Conservation (phyloP, 2,797 vertebrate genomes). For the Malacoraja senta region DNA sequence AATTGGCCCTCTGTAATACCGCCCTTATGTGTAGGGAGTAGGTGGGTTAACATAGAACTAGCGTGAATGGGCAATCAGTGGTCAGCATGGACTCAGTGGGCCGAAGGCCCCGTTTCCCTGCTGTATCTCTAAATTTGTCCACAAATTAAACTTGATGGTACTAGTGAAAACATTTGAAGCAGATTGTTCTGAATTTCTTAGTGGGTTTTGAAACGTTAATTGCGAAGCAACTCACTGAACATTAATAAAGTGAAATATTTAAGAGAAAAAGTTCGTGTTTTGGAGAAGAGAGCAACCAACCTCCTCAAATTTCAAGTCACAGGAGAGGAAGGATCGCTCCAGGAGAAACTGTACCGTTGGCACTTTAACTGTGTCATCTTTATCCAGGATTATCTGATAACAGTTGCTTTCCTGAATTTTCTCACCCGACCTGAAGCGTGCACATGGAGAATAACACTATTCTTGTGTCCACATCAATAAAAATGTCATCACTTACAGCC, state of each 20-base stretch:
- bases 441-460: not conserved
- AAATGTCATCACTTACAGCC: not conserved
- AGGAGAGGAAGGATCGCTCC: slow-evolving; percentile 64
- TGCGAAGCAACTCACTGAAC: not conserved
- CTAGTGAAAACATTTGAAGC: not conserved
- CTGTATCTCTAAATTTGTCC: not conserved
- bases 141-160: not conserved
- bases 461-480: not conserved
- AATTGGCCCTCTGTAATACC: too few relatives aligned
- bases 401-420: slow-evolving; percentile 61
- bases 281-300: slow-evolving; percentile 47
- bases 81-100: too few relatives aligned
- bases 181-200: not conserved
- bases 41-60: too few relatives aligned
- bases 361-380: slow-evolving; percentile 54
- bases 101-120: too few relatives aligned
- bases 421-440: slow-evolving; percentile 53
- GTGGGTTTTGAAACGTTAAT: not conserved
- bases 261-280: not conserved
- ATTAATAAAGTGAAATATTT: not conserved
- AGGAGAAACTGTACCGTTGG: slow-evolving; percentile 69
- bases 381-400: slow-evolving; percentile 71
- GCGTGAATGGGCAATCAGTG: too few relatives aligned
- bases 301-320: slow-evolving; percentile 66
- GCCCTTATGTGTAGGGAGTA: too few relatives aligned